A percentile compares a stretch with the other conserved stretches of the same genome.
These are phyloP conservation scores for Hucho hucho DNA, from an alignment of 2,113 vertebrate genomes.

Conservation along the genomic window DNA sequence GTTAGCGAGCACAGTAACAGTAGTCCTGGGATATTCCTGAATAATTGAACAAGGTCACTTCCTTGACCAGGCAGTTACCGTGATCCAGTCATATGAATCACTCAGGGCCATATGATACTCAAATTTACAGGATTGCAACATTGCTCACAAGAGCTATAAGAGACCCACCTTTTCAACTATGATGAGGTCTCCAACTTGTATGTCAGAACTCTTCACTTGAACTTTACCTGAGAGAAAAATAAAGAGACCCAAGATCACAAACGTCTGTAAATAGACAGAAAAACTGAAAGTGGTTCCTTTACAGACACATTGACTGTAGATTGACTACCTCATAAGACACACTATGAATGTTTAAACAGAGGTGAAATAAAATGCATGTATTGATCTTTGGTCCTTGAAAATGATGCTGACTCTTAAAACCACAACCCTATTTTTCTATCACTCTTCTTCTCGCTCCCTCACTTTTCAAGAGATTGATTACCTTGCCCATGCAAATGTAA, in stretches of 20 bases:
- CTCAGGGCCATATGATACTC: slow-evolving; percentile 19
- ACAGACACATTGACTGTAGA: background rate
- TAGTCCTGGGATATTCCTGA: slow-evolving; percentile 50
- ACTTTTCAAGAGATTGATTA: slow-evolving; percentile 45
- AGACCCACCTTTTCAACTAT: slow-evolving; percentile 94
- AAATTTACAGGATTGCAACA: background rate
- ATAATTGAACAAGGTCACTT: slow-evolving; percentile 70
- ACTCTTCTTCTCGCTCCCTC: slow-evolving; percentile 24
- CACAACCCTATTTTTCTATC: slow-evolving; percentile 21
- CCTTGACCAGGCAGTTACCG: slow-evolving; percentile 46
- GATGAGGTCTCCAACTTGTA: slow-evolving; percentile 98
- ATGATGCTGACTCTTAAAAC: slow-evolving; percentile 35
- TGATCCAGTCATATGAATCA: slow-evolving; percentile 25
- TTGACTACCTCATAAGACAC: background rate
- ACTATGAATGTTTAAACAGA: background rate
- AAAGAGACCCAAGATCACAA: background rate
- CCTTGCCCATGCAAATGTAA: slow-evolving; percentile 38
- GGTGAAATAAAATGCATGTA: slow-evolving; percentile 11
- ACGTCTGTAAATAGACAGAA: background rate
- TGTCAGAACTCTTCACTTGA: slow-evolving; percentile 97
- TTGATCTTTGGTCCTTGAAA: slow-evolving; percentile 19
- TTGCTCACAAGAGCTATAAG: background rate
- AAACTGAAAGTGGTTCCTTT: background rate
- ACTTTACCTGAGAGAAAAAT: slow-evolving; percentile 83
- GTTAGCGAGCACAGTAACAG: slow-evolving; percentile 30